Percentiles rank a stretch among this genome's conserved stretches.
phyloP scores from a whole-genome alignment of 2,113 vertebrate species.

The Mus pahari region DNA sequence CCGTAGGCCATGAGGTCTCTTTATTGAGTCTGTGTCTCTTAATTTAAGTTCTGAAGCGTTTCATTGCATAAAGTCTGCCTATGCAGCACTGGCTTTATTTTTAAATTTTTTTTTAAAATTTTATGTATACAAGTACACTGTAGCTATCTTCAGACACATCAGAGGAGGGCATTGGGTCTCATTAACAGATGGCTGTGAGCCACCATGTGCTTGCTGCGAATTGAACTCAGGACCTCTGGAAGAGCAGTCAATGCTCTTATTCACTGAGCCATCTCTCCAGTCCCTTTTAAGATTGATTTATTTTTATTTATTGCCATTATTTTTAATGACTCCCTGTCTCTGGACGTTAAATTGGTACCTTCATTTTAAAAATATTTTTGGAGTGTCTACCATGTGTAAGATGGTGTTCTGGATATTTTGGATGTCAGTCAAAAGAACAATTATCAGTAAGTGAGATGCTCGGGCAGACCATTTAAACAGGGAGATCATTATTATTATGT shows the following conservation, averaged over 20 bases:
- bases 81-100: background rate
- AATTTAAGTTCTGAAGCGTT: background rate
- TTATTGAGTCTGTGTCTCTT: background rate
- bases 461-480: constrained; percentile 15
- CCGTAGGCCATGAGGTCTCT: background rate
- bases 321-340: constrained; percentile 31
- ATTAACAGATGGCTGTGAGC: too few species aligned
- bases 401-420: background rate
- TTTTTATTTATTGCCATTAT: background rate
- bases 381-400: background rate
- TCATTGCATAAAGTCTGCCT: constrained; percentile 10
- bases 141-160: too few species aligned
- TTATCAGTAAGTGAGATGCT: background rate
- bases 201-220: too few species aligned
- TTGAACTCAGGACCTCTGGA: too few species aligned
- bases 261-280: too few species aligned
- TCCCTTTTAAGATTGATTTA: too few species aligned
- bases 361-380: constrained; percentile 7
- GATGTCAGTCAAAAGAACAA: background rate
- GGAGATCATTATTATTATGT: background rate
- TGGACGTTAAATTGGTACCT: background rate
- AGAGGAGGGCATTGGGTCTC: too few species aligned
- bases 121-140: too few species aligned
- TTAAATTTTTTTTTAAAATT: too few species aligned
- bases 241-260: too few species aligned